Conservation (phyloP, 2,797 vertebrate species). For the Sciaenops ocellatus region DNA sequence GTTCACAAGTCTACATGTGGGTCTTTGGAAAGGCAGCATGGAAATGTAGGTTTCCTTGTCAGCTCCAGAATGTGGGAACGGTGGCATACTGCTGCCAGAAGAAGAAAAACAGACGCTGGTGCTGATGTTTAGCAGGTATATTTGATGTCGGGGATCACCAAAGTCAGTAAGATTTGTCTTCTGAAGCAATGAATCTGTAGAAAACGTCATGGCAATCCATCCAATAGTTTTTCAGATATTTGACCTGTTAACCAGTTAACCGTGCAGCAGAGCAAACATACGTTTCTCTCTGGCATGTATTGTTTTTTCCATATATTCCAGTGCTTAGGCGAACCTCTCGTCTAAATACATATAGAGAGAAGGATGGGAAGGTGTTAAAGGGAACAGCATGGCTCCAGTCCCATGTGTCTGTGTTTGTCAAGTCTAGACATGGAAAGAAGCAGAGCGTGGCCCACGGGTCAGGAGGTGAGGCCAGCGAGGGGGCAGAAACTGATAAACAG, state of each 20-base stretch:
- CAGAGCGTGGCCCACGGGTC: conserved; percentile 58
- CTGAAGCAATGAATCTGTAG: not conserved
- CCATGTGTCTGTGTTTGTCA: conserved; percentile 72
- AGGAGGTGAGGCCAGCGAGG: conserved; percentile 63
- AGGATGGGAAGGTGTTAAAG: conserved; percentile 29
- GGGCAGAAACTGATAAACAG: conserved; percentile 58
- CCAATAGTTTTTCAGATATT: not conserved
- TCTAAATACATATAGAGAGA: conserved; percentile 6
- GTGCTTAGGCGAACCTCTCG: not conserved
- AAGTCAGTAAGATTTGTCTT: not conserved
- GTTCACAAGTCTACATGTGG: not conserved
- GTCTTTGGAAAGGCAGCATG: not conserved
- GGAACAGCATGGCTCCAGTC: conserved; percentile 51
- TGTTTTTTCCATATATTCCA: not conserved
- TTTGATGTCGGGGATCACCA: not conserved
- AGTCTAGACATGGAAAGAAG: conserved; percentile 75
- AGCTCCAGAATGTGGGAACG: not conserved
- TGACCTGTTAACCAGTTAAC: too few relatives aligned
- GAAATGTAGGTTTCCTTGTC: not conserved
- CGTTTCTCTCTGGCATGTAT: not conserved
- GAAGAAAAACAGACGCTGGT: too few relatives aligned
- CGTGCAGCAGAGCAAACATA: not conserved
- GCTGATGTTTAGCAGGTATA: not conserved
- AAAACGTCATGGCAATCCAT: not conserved
- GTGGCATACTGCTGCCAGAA: too few relatives aligned